phyloP scores from a whole-genome alignment of 2,797 vertebrate genomes.

The Acridotheres tristis region DNA sequence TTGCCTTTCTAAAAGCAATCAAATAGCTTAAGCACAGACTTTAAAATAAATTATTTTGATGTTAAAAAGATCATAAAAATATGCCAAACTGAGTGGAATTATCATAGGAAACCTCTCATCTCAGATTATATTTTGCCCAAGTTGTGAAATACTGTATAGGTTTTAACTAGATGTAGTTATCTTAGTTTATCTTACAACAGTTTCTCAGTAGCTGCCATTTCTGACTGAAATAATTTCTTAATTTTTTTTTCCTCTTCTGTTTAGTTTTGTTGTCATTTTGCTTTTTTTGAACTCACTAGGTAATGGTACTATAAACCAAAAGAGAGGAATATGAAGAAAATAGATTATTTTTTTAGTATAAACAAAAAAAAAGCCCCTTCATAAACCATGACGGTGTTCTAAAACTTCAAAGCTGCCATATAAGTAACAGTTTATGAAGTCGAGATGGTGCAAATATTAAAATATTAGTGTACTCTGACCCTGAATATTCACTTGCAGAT shows the following conservation, averaged over 20 bases:
- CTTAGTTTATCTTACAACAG: not conserved
- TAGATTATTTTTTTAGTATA: not conserved
- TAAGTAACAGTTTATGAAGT: conserved; percentile 49
- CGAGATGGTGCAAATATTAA: conserved; percentile 12
- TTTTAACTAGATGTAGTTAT: not conserved
- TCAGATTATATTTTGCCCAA: not conserved
- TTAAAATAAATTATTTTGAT: not conserved
- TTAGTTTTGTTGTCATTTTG: not conserved
- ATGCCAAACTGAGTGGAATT: not conserved
- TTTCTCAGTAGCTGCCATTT: not conserved
- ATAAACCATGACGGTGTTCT: not conserved
- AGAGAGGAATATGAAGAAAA: not conserved
- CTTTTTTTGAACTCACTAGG: not conserved
- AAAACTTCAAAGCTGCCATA: conserved; percentile 36
- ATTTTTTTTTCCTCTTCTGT: not conserved
- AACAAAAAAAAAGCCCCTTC: not conserved
- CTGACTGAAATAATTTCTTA: not conserved
- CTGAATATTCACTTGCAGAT: conserved; percentile 37
- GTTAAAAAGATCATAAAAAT: not conserved
- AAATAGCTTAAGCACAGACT: not conserved
- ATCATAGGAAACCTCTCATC: not conserved
- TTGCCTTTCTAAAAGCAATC: not conserved
- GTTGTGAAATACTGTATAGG: not conserved
- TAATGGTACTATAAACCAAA: not conserved
- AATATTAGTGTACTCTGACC: conserved; percentile 3